phyloP scores from a whole-genome alignment of 2,113 vertebrate genomes.

The Dinomys branickii region DNA sequence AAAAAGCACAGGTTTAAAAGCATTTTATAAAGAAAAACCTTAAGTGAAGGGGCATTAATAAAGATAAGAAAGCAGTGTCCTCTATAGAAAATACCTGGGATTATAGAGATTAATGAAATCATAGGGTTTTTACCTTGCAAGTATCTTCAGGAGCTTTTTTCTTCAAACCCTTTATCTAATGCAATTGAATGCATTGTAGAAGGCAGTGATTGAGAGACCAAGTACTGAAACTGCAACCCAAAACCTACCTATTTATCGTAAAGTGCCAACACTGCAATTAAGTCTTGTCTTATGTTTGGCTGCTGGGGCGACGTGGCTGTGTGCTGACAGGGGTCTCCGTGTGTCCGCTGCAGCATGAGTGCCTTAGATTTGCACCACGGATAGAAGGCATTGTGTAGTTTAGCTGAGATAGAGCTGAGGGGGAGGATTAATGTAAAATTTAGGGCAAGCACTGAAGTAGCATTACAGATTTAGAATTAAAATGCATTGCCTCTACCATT shows the following conservation, averaged over 20 bases:
- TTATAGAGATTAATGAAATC: slow-evolving; percentile 40
- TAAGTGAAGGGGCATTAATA: neutral
- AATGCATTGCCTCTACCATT: neutral
- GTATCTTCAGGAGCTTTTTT: neutral
- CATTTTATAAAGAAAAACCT: neutral
- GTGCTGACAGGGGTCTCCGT: neutral
- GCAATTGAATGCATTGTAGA: neutral
- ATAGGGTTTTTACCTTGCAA: slow-evolving; percentile 3
- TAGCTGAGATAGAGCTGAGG: slow-evolving; percentile 24
- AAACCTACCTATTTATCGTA: neutral
- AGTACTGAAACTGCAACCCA: neutral
- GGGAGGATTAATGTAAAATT: neutral
- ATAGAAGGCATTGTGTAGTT: neutral
- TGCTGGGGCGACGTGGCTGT: neutral
- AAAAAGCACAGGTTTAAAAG: neutral
- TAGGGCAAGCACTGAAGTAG: neutral
- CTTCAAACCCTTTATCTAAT: neutral
- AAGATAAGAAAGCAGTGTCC: neutral
- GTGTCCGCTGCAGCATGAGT: neutral
- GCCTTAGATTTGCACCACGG: neutral
- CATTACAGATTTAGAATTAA: neutral
- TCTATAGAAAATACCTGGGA: neutral
- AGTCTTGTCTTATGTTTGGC: neutral
- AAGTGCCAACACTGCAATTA: neutral
- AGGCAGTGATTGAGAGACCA: neutral